Base-by-base conservation (phyloP, 2,888 invertebrate species). In the Iphiclides podalirius region DNA sequence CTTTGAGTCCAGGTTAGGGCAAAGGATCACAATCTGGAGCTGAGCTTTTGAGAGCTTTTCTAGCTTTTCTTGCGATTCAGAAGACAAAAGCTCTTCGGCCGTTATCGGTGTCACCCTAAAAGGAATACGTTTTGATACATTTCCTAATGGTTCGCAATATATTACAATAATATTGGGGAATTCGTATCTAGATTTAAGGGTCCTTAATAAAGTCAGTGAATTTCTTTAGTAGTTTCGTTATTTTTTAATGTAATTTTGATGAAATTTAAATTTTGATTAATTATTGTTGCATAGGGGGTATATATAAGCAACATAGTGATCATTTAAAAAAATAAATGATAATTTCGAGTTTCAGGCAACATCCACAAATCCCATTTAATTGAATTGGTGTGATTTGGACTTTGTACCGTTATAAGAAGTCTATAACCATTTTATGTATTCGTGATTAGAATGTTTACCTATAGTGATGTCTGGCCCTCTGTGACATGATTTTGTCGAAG, bases 401-500 rank as follows among this genome's bases (percentile, higher is more conserved):
- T 20, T 20, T 1, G 6, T 17, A n/a, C 15, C 17, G n/a, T 37
- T 1, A 11, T 15, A 37, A 41, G 1, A 15, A 11, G 1, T 1
- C 9, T 13, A 15, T 39, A 11, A 15, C 9, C 4, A 8, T 8
- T n/a, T n/a, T n/a, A n/a, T n/a, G n/a, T n/a, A n/a, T n/a, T n/a
- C n/a, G n/a, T n/a, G n/a, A n/a, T n/a, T n/a, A n/a, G n/a, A n/a
- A 20, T 6, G 6, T 28, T 46, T 52, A 95, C 95, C 93, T 94
- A 86, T 95, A 95, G 56, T 94, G 94, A 63, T 93, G 93, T 63
- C 94, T 91, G 53, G 94, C 94, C 67, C 94, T 92, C 70, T 95
- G 94, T 54, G 94, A 93, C 84, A 94, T 94, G 61, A 95, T 94
- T 81, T 95, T 94, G 74, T 95, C 94, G 77, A 96, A 96, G 77